Conservation (phyloP, 2,888 invertebrate species). For the Hedychridium roseum region DNA sequence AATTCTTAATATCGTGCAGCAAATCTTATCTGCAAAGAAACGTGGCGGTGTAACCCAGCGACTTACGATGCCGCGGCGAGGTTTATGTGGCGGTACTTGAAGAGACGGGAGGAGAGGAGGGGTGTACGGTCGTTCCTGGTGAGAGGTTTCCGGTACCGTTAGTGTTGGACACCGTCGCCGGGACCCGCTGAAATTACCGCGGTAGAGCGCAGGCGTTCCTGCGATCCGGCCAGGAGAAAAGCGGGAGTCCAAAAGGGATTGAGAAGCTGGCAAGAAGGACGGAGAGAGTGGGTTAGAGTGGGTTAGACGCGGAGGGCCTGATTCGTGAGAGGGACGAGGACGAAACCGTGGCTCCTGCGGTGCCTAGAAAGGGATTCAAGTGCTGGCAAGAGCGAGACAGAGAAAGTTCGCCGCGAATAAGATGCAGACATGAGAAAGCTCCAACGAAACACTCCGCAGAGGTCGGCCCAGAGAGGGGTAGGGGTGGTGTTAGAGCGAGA, state of each 20-base stretch:
- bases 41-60: no score
- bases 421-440: conserved; percentile 25
- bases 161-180: conserved; percentile 27
- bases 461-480: conserved; percentile 8
- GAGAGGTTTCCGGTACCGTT: conserved; percentile 29
- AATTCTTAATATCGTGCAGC: no score
- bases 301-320: conserved; percentile 26
- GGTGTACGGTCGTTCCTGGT: conserved; percentile 21
- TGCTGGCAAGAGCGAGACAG: conserved; percentile 23
- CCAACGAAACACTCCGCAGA: conserved; percentile 16
- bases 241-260: no score
- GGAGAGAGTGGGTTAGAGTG: conserved; percentile 17
- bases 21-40: no score
- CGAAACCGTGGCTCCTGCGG: background rate
- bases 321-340: conserved; percentile 12
- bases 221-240: no score
- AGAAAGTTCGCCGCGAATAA: conserved; percentile 16
- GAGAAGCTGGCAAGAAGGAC: conserved; percentile 17
- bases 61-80: no score
- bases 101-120: background rate
- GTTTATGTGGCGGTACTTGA: background rate
- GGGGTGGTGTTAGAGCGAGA: conserved; percentile 9
- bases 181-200: conserved; percentile 33
- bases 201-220: no score
- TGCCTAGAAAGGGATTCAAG: conserved; percentile 29